Evolutionary conservation across 2,888 invertebrate species (phyloP).

Genomic region (Drosophila infuscata): DNA sequence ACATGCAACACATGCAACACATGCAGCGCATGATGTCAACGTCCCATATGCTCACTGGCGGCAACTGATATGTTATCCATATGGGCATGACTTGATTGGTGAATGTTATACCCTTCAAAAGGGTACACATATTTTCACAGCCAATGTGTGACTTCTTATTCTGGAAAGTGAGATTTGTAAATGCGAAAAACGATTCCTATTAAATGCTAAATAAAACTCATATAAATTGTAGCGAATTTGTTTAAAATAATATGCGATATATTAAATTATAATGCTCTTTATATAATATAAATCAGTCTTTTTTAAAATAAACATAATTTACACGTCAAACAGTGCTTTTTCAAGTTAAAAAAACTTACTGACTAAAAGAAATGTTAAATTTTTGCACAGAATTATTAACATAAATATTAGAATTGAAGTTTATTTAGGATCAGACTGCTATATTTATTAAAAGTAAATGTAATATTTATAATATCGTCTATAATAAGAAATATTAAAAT

Average conservation of each 20-base stretch:
- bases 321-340: too few species aligned
- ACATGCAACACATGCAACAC: conserved; percentile 15
- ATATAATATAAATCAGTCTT: not conserved
- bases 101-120: conserved; percentile 10
- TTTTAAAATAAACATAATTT: too few species aligned
- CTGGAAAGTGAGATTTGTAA: not conserved
- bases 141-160: not conserved
- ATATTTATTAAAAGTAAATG: not conserved
- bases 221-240: not conserved
- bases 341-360: too few species aligned
- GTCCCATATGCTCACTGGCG: conserved; percentile 31
- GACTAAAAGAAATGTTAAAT: too few species aligned
- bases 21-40: conserved; percentile 51
- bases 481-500: not conserved
- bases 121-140: not conserved
- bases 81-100: conserved; percentile 18
- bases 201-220: not conserved
- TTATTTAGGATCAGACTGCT: too few species aligned
- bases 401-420: too few species aligned
- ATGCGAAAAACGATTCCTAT: not conserved
- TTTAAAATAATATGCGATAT: not conserved
- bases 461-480: not conserved
- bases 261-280: not conserved
- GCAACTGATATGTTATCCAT: conserved; percentile 17
- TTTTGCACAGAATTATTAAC: too few species aligned